Percentiles rank a stretch among this genome's conserved stretches.
Evolutionary conservation across 2,113 vertebrate genomes (phyloP).

Genomic region (Orycteropus afer): DNA sequence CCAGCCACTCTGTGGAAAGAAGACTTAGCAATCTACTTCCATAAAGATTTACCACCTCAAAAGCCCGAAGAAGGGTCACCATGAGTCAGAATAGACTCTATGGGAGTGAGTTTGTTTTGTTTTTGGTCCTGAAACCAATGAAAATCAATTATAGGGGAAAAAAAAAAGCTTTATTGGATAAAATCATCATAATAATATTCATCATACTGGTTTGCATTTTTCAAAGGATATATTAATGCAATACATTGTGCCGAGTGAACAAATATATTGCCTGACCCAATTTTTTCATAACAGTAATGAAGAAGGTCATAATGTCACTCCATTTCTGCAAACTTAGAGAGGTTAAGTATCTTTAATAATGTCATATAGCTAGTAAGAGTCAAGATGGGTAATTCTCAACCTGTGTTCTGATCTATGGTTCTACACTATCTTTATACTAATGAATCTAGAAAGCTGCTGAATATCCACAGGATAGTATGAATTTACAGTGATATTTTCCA

Average conservation of each 20-base stretch:
- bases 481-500: not conserved
- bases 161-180: slow-evolving; percentile 34
- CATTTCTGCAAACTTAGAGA: not conserved
- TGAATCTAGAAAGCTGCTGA: not conserved
- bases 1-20: too few species aligned
- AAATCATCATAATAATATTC: not conserved
- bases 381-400: fast-evolving
- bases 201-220: not conserved
- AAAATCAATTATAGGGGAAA: slow-evolving; percentile 24
- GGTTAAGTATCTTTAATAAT: not conserved
- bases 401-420: too few species aligned
- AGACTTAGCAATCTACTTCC: too few species aligned
- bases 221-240: not conserved
- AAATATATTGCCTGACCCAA: not conserved
- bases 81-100: too few species aligned
- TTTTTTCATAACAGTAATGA: not conserved
- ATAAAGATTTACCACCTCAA: too few species aligned
- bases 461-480: not conserved
- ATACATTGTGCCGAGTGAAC: not conserved
- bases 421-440: not conserved
- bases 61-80: too few species aligned
- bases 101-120: too few species aligned
- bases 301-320: not conserved
- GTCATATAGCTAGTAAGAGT: not conserved
- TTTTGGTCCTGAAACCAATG: not conserved